Conservation (phyloP, 2,797 vertebrate genomes). For the Anguilla anguilla region DNA sequence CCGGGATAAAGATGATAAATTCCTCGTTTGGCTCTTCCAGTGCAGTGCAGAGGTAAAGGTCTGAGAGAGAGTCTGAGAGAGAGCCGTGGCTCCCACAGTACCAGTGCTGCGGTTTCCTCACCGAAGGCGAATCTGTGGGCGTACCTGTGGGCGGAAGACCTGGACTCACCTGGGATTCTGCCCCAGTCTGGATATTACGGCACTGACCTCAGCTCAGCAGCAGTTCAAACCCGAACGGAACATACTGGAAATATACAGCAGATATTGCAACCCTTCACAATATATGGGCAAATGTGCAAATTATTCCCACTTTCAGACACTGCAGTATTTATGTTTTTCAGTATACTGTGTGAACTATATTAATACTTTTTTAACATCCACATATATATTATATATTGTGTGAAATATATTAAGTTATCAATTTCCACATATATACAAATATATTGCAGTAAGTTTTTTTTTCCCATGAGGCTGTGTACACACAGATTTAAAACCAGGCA, state of each 20-base stretch:
- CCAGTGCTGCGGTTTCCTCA: neutral
- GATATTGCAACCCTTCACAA: no score
- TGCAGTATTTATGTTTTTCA: neutral
- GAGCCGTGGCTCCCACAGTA: neutral
- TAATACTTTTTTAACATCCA: no score
- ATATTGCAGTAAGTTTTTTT: neutral
- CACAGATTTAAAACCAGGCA: neutral
- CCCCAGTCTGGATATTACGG: no score
- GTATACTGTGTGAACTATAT: no score
- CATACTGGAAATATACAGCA: neutral
- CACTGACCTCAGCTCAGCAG: neutral
- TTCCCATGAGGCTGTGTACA: neutral
- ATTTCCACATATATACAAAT: neutral
- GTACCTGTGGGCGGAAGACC: no score
- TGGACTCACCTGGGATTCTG: no score
- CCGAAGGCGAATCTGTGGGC: no score
- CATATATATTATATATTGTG: no score
- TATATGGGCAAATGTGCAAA: no score
- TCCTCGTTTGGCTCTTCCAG: conserved; percentile 46
- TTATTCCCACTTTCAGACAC: no score
- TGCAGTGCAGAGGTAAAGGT: conserved; percentile 56
- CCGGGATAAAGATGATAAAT: conserved; percentile 77
- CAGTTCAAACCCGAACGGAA: no score
- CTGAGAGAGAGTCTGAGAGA: conserved; percentile 41
- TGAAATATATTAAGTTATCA: neutral